Conservation (phyloP, 2,888 invertebrate genomes). For the Melangyna quadrimaculata region DNA sequence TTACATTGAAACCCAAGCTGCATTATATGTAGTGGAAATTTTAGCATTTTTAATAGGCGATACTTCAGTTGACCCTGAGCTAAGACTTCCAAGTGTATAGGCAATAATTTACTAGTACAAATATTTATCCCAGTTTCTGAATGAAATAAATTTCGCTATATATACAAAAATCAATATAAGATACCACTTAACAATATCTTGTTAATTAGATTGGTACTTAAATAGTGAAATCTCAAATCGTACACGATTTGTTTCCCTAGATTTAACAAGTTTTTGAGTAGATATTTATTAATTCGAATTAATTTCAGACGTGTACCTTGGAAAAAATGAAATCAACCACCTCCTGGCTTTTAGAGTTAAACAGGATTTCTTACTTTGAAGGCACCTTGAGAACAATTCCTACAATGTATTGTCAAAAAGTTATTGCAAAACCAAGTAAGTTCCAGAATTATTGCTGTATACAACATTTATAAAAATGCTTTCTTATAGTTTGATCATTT, state of each 20-base stretch:
- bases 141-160: neutral
- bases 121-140: neutral
- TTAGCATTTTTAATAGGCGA: too few species aligned
- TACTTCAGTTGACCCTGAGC: too few species aligned
- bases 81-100: too few species aligned
- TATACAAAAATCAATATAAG: neutral
- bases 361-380: slow-evolving; percentile 79
- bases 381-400: slow-evolving; percentile 76
- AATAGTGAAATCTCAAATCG: too few species aligned
- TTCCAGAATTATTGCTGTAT: too few species aligned
- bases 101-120: too few species aligned
- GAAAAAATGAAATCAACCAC: slow-evolving; percentile 78
- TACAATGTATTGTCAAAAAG: slow-evolving; percentile 81
- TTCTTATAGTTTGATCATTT: too few species aligned
- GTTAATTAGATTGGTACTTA: neutral
- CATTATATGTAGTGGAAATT: too few species aligned
- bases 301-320: slow-evolving; percentile 77
- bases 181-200: neutral
- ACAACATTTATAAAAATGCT: too few species aligned
- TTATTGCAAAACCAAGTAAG: slow-evolving; percentile 79
- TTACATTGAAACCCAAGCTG: too few species aligned
- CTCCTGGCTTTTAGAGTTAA: slow-evolving; percentile 80
- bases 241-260: neutral
- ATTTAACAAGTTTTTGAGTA: neutral
- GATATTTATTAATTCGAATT: neutral